A percentile compares a stretch with the other conserved stretches of the same genome.
Conservation (phyloP, 2,888 invertebrate species). For the Drosophila helvetica region DNA sequence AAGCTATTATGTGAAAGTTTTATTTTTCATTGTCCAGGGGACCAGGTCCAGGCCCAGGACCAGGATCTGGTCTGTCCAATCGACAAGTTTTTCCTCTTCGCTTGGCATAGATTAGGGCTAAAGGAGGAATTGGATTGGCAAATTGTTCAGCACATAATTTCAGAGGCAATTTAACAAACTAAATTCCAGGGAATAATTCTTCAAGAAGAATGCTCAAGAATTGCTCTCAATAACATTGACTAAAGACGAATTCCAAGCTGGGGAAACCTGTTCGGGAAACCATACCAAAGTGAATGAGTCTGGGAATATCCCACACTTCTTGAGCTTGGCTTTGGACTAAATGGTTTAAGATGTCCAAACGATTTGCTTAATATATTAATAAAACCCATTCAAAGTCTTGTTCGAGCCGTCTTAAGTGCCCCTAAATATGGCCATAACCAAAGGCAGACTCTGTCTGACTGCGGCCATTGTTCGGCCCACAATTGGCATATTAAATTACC, state of each 20-base stretch:
- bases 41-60: conserved; percentile 18
- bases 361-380: conserved; percentile 55
- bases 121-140: conserved; percentile 42
- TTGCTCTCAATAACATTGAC: neutral
- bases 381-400: conserved; percentile 49
- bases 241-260: neutral
- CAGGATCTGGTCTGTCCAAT: conserved; percentile 23
- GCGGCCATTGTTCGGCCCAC: conserved; percentile 46
- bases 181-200: conserved; percentile 30
- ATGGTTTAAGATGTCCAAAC: conserved; percentile 17
- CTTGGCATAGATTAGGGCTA: conserved; percentile 37
- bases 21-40: conserved; percentile 50
- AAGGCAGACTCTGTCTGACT: conserved; percentile 10
- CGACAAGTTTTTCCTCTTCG: conserved; percentile 55
- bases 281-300: conserved; percentile 23
- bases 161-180: conserved; percentile 73
- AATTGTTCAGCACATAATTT: conserved; percentile 71
- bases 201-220: conserved; percentile 18
- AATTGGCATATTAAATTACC: conserved; percentile 66
- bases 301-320: conserved; percentile 11
- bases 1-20: conserved; percentile 62
- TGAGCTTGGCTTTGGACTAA: conserved; percentile 9
- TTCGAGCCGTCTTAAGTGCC: conserved; percentile 37
- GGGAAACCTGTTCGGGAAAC: neutral
- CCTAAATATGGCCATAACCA: conserved; percentile 39